Conservation (phyloP, 92 coral and sea anemone species). For the Micromussa lordhowensis region DNA sequence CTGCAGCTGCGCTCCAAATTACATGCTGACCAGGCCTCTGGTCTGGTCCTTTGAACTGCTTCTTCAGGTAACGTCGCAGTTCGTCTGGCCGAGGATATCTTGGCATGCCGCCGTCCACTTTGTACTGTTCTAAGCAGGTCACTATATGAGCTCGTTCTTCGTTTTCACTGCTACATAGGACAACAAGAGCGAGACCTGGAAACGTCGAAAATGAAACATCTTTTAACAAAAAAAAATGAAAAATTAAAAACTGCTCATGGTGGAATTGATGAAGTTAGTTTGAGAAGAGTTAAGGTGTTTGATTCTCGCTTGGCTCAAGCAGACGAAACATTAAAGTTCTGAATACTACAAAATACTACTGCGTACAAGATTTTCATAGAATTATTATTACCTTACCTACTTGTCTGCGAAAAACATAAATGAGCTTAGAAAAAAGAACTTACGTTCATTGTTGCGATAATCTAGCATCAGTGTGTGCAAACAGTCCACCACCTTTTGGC, state of each 20-base stretch:
- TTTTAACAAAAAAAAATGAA: not conserved
- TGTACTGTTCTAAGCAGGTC: slow-evolving; percentile 73
- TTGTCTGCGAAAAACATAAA: not conserved
- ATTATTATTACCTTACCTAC: not conserved
- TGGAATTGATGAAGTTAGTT: not conserved
- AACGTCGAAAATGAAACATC: not conserved
- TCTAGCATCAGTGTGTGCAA: slow-evolving; percentile 48
- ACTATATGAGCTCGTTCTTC: slow-evolving; percentile 81
- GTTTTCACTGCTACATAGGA: slow-evolving; percentile 82
- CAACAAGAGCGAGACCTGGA: slow-evolving; percentile 69
- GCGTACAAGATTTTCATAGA: not conserved
- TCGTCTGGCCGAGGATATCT: slow-evolving; percentile 59
- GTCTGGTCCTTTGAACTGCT: slow-evolving; percentile 47
- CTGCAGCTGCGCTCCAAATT: slow-evolving; percentile 74
- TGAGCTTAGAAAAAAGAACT: not conserved
- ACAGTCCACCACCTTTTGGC: slow-evolving; percentile 72
- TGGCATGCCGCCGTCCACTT: slow-evolving; percentile 62
- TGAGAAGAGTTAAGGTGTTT: not conserved
- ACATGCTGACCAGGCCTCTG: slow-evolving; percentile 49
- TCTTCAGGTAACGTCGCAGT: slow-evolving; percentile 45
- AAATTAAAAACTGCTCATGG: not conserved
- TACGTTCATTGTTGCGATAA: slow-evolving; percentile 19
- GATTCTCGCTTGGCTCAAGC: not conserved
- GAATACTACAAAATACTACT: too few species aligned
- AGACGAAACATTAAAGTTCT: too few species aligned